Evolutionary conservation across 2,888 invertebrate genomes (phyloP).

Genomic region (Sesia bembeciformis): DNA sequence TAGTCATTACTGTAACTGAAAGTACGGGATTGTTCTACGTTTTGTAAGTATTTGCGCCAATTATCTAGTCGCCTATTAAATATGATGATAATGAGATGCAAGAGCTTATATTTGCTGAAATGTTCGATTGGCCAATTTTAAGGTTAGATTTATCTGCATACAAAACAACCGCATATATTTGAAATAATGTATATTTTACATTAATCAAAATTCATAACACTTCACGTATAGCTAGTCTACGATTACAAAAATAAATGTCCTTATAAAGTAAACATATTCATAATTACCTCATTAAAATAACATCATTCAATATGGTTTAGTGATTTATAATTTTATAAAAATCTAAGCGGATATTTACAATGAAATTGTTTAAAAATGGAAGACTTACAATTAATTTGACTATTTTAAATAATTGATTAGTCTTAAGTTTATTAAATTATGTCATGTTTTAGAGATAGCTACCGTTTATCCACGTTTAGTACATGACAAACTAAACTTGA

Average conservation of each 20-base stretch:
- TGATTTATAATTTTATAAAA: constrained; percentile 8
- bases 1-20: no score
- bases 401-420: constrained; percentile 29
- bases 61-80: no score
- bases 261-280: constrained; percentile 20
- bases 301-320: constrained; percentile 16
- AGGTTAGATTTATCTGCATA: no score
- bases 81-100: no score
- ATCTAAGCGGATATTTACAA: constrained; percentile 44
- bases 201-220: constrained; percentile 34
- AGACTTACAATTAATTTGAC: constrained; percentile 50
- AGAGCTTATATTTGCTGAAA: no score
- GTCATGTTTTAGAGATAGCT: constrained; percentile 39
- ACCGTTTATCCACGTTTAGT: constrained; percentile 28
- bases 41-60: no score
- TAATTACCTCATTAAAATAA: constrained; percentile 19
- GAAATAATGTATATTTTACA: constrained; percentile 58
- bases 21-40: no score
- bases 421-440: constrained; percentile 21
- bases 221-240: constrained; percentile 17
- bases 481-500: constrained; percentile 35
- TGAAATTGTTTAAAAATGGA: constrained; percentile 31
- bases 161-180: constrained; percentile 18
- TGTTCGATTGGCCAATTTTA: no score
- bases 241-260: constrained; percentile 66